A percentile compares a stretch with the other conserved stretches of the same genome.
Evolutionary conservation across 2,113 vertebrate genomes (phyloP).

Genomic region (Hucho hucho): DNA sequence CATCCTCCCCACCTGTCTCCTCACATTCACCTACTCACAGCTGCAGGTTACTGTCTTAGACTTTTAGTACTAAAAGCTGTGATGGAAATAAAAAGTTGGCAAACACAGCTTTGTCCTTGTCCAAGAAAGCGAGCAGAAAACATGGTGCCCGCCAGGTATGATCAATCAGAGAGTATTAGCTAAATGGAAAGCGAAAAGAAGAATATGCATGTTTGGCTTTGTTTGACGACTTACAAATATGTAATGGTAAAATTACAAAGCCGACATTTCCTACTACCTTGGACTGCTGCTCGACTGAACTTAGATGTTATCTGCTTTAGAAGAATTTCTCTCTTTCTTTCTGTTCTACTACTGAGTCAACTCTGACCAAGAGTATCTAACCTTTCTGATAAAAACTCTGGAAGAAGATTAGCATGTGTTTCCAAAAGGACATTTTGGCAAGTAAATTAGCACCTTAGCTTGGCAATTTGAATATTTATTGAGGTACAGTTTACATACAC

Average conservation of each 20-base stretch:
- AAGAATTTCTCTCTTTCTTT: too few relatives aligned
- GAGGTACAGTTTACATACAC: too few relatives aligned
- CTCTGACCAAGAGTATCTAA: too few relatives aligned
- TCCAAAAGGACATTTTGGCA: too few relatives aligned
- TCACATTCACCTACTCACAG: constrained; percentile 24
- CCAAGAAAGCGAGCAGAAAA: constrained; percentile 20
- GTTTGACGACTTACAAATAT: constrained; percentile 1
- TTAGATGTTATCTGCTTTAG: too few relatives aligned
- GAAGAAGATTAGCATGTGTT: too few relatives aligned
- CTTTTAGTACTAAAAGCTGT: not conserved
- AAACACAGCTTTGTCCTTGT: constrained; percentile 31
- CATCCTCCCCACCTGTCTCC: constrained; percentile 45
- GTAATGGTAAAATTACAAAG: not conserved
- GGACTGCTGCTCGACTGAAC: too few relatives aligned
- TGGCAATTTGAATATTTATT: not conserved
- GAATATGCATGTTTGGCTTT: constrained; percentile 25
- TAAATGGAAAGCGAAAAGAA: constrained; percentile 13
- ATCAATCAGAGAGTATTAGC: constrained; percentile 41
- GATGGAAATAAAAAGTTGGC: constrained; percentile 28
- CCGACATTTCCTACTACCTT: too few relatives aligned
- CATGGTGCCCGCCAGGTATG: constrained; percentile 22
- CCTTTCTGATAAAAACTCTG: too few relatives aligned
- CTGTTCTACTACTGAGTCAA: too few relatives aligned
- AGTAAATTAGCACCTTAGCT: not conserved
- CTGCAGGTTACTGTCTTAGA: not conserved